Percentiles rank a stretch among this genome's conserved stretches.
phyloP scores from a whole-genome alignment of 1,140 invertebrate genomes.

The Geopemphigus sp. region DNA sequence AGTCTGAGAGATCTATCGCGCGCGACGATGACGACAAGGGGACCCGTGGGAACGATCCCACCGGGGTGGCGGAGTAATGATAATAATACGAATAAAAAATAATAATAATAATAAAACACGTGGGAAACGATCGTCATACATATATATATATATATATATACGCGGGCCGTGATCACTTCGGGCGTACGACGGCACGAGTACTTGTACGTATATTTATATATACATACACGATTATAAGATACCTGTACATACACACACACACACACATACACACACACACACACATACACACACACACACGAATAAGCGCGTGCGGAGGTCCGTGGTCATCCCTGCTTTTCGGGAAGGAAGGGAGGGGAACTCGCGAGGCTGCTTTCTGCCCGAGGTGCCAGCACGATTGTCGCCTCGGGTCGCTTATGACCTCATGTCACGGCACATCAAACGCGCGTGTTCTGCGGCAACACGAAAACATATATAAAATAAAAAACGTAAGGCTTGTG shows the following conservation, averaged over 20 bases:
- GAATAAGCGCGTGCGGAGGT: neutral
- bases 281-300: neutral
- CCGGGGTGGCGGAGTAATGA: constrained; percentile 15
- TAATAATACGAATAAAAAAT: constrained; percentile 9
- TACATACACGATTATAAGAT: too few relatives aligned
- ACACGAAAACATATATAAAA: constrained; percentile 23
- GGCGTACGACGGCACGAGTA: constrained; percentile 37
- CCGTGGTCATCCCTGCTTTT: constrained; percentile 38
- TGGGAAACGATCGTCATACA: constrained; percentile 23
- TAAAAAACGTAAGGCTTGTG: constrained; percentile 41
- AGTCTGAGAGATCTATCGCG: constrained; percentile 14
- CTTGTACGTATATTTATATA: neutral
- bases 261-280: neutral
- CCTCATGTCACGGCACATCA: constrained; percentile 49
- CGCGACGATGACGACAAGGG: constrained; percentile 10
- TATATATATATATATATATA: neutral
- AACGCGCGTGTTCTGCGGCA: constrained; percentile 10
- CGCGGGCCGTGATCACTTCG: constrained; percentile 44
- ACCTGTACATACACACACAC: neutral
- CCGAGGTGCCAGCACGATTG: constrained; percentile 42
- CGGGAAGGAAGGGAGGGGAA: too few relatives aligned
- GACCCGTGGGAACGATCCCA: constrained; percentile 43
- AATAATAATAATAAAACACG: constrained; percentile 39
- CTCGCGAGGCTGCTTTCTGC: neutral
- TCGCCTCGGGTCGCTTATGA: constrained; percentile 37